A percentile compares a stretch with the other conserved stretches of the same genome.
Evolutionary conservation across 2,797 vertebrate species (phyloP).

Genomic region (Enteromius fasciolatus): DNA sequence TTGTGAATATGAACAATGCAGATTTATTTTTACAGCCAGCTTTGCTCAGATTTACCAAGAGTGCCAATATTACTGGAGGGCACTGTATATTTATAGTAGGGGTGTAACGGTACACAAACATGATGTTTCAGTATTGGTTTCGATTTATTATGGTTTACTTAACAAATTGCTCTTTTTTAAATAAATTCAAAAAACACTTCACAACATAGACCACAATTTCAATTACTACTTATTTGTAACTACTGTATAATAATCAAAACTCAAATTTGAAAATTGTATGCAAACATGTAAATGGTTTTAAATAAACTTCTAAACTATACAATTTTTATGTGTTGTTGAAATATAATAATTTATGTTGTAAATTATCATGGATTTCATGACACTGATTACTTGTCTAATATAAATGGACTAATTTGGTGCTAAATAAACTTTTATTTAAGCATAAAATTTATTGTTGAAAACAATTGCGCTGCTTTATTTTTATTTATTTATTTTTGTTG

Average conservation of each 20-base stretch:
- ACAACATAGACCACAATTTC: neutral
- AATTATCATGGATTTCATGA: too few relatives aligned
- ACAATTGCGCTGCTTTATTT: neutral
- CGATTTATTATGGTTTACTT: neutral
- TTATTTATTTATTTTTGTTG: neutral
- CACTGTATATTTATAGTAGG: neutral
- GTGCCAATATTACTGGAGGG: too few relatives aligned
- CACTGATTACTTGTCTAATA: too few relatives aligned
- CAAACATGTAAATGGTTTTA: neutral
- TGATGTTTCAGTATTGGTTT: neutral
- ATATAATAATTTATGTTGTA: too few relatives aligned
- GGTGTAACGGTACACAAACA: neutral
- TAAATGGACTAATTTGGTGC: neutral
- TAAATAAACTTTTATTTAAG: neutral
- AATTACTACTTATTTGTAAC: neutral
- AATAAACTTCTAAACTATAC: neutral
- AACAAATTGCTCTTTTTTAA: too few relatives aligned
- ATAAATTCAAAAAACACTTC: too few relatives aligned
- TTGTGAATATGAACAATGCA: too few relatives aligned
- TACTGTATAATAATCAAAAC: neutral
- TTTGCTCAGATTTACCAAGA: too few relatives aligned
- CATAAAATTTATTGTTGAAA: neutral
- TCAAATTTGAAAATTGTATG: too few relatives aligned
- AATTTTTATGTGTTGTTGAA: neutral
- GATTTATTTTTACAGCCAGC: too few relatives aligned